Evolutionary conservation across 92 coral and sea anemone species (phyloP), one percentile per base, ranked within the genome.

Genomic region (Heliopora coerulea): DNA sequence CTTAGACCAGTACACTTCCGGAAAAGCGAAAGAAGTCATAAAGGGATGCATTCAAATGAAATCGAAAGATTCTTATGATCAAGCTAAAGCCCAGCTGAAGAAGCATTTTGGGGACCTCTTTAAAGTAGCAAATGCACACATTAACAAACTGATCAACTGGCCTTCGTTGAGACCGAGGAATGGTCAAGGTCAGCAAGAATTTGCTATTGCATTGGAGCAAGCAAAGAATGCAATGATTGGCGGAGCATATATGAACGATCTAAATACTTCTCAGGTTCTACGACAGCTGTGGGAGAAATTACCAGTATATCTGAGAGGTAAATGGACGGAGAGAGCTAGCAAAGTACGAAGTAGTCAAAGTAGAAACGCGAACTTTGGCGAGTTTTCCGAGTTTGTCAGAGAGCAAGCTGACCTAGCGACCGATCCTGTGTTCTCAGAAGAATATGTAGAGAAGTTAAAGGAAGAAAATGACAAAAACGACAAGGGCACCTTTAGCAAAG

Each of bases 61-160:
- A 50, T 32, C 84, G 25, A 70, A 13, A 37, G 62, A 49, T 29
- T 72, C 89, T 8, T 88, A 84, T 46, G 18, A 31, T 18, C 82
- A 88, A 46, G 85, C 92, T 58, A 79, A 79, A 68, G 44, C 48
- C 28, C 59, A 84, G 42, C 50, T 88, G 37, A 77, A 66, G 84
- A 84, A 82, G 19, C 84, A 81, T 42, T n/a, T n/a, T n/a, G 89
- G 92, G n/a, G 80, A 88, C 56, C 86, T 84, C 4, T 84, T 79
- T 78, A 81, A 82, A 26, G 67, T 88, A 48, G 85, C 92, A 12
- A 81, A 65, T 68, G 89, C 89, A 10, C 60, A 84, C 49, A 78
- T 81, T 20, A 59, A 78, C 28, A 76, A 69, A 31, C 59, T 85
- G 49, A 41, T 83, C 7, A 64, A 32, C 48, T 88, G 88, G 88